phyloP scores from a whole-genome alignment of 2,888 invertebrate genomes.

The Nomada fabriciana region DNA sequence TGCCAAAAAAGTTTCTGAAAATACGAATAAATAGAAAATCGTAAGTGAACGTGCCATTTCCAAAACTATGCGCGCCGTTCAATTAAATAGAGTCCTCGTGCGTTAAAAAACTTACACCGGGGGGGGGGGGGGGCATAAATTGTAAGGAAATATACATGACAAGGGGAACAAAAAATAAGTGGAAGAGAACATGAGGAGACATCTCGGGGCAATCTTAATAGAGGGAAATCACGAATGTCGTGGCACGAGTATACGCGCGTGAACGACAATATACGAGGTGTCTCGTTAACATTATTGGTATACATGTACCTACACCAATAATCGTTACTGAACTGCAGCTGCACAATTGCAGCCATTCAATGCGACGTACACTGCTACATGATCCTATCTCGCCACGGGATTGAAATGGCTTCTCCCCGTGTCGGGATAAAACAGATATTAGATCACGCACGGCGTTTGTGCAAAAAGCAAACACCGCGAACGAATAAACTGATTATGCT shows the following conservation, averaged over 20 bases:
- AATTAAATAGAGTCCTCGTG: too few species aligned
- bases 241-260: constrained; percentile 24
- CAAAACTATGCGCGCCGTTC: too few species aligned
- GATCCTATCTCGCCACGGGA: constrained; percentile 57
- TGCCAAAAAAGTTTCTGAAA: too few species aligned
- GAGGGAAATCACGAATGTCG: constrained; percentile 43
- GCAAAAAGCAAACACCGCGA: constrained; percentile 18
- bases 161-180: background rate
- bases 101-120: too few species aligned
- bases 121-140: too few species aligned
- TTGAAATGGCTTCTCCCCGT: constrained; percentile 48
- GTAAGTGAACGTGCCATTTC: too few species aligned
- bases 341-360: constrained; percentile 63
- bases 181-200: background rate
- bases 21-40: too few species aligned
- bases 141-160: background rate
- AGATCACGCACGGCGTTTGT: constrained; percentile 32
- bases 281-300: constrained; percentile 68
- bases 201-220: constrained; percentile 35
- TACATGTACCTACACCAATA: constrained; percentile 64
- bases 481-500: constrained; percentile 41
- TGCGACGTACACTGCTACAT: constrained; percentile 44
- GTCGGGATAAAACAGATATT: constrained; percentile 49
- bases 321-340: constrained; percentile 66
- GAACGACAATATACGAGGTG: constrained; percentile 59